These are phyloP conservation scores for Panthera tigris DNA, from an alignment of 2,113 vertebrate species.

Conservation along the genomic window DNA sequence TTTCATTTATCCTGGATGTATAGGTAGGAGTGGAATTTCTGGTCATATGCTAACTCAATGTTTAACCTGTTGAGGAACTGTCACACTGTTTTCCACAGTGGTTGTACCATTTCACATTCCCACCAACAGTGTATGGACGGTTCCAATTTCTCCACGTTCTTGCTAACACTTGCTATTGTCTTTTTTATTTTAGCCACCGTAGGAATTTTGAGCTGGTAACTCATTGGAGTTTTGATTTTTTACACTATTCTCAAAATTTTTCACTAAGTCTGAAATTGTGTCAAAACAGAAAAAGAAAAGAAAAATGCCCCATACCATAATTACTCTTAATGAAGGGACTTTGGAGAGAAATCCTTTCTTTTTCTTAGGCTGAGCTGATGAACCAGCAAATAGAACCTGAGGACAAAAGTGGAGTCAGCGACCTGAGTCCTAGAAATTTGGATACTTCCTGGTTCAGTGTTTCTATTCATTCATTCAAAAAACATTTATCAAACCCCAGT, in stretches of 20 bases:
- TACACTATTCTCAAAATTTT: neutral
- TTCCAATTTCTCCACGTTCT: neutral
- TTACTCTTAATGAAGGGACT: neutral
- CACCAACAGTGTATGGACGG: neutral
- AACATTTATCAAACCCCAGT: neutral
- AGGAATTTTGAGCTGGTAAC: neutral
- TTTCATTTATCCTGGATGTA: neutral
- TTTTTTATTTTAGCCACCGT: neutral
- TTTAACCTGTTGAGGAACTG: neutral
- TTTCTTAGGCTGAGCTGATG: neutral
- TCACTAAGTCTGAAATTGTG: neutral
- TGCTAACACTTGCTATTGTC: neutral
- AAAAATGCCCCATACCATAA: neutral
- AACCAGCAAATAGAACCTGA: neutral
- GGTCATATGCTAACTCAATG: neutral
- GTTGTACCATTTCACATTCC: neutral
- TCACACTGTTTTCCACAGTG: neutral
- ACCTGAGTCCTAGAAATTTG: neutral
- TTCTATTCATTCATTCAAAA: conserved; percentile 12
- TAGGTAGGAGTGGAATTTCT: neutral
- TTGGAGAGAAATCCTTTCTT: neutral
- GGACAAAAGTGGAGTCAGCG: neutral
- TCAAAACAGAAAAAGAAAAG: conserved; percentile 16
- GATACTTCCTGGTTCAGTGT: neutral
- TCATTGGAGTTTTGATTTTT: neutral